Evolutionary conservation across 2,113 vertebrate genomes (phyloP).

Genomic region (Nipponia nippon): DNA sequence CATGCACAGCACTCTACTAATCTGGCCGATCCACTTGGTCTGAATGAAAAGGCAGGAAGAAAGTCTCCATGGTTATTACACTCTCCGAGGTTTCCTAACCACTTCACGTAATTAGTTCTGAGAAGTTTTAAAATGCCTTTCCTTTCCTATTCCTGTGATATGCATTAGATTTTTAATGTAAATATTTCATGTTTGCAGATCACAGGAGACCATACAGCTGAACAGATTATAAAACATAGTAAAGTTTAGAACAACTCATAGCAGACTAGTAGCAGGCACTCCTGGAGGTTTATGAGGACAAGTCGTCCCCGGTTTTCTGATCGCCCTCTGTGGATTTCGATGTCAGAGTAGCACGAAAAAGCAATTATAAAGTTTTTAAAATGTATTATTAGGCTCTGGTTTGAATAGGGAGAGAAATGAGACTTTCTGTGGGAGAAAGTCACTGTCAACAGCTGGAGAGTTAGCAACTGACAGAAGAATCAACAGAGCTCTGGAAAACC

Average conservation of each 20-base stretch:
- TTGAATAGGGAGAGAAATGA: no score
- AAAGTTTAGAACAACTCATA: neutral
- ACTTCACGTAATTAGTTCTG: neutral
- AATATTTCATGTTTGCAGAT: constrained; percentile 26
- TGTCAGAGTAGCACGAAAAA: neutral
- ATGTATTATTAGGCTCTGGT: neutral
- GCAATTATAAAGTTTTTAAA: neutral
- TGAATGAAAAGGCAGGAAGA: neutral
- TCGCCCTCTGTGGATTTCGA: neutral
- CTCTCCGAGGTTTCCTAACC: neutral
- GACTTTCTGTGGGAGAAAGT: no score
- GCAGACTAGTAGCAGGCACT: neutral
- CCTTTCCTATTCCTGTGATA: neutral
- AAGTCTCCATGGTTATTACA: neutral
- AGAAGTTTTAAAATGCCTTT: neutral
- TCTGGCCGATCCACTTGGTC: neutral
- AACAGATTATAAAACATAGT: neutral
- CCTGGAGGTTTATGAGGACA: neutral
- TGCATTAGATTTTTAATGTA: neutral
- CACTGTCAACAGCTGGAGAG: neutral
- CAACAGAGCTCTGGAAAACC: neutral
- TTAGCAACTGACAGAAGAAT: neutral
- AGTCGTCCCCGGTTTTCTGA: neutral
- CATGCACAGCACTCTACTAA: neutral
- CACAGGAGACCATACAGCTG: neutral